phyloP scores from a whole-genome alignment of 2,113 vertebrate genomes.

The Microcebus tavaratra region DNA sequence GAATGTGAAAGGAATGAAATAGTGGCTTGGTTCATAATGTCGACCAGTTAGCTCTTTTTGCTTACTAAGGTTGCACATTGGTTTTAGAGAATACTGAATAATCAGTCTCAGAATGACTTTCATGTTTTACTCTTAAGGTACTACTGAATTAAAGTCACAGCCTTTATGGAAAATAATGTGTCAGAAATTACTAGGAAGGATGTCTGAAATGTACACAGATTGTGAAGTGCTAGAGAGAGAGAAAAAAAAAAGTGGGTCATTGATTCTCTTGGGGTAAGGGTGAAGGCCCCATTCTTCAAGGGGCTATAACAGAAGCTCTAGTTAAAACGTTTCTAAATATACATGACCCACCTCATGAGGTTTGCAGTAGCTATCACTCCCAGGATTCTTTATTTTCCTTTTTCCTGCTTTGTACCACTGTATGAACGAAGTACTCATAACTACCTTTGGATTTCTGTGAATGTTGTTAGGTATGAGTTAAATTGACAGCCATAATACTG shows the following conservation, averaged over 20 bases:
- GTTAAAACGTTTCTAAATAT: neutral
- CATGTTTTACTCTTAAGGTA: neutral
- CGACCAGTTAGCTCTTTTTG: slow-evolving; percentile 40
- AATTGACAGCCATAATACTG: neutral
- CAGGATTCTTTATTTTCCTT: neutral
- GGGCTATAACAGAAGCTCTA: neutral
- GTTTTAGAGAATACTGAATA: slow-evolving; percentile 9
- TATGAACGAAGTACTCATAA: neutral
- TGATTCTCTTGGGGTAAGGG: neutral
- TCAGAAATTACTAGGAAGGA: neutral
- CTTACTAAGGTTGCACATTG: neutral
- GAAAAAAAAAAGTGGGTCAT: neutral
- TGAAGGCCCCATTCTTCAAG: neutral
- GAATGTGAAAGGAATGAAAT: slow-evolving; percentile 44
- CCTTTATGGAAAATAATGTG: neutral
- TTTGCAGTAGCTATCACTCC: neutral
- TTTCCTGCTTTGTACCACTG: neutral
- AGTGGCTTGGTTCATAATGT: slow-evolving; percentile 17
- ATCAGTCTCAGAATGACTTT: slow-evolving; percentile 49
- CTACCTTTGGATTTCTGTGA: neutral
- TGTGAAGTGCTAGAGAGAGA: neutral
- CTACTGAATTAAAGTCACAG: slow-evolving; percentile 40
- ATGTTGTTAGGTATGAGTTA: neutral
- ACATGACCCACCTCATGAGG: neutral
- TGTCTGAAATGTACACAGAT: neutral